Percentiles rank a stretch among this genome's conserved stretches.
phyloP scores from a whole-genome alignment of 1,140 invertebrate species.

The Cydia pomonella region DNA sequence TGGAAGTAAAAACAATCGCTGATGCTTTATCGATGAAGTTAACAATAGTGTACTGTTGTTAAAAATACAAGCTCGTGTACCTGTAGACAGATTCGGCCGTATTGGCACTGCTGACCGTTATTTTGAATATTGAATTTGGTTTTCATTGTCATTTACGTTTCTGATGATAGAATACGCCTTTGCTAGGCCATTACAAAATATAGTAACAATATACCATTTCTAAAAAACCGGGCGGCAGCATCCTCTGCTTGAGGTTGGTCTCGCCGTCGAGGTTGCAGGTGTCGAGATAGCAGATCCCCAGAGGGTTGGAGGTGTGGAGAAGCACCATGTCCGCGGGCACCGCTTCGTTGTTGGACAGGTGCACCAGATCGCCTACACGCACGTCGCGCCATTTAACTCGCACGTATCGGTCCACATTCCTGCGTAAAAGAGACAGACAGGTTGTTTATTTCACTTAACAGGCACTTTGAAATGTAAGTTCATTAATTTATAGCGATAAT shows the following conservation, averaged over 20 bases:
- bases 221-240: conserved; percentile 88
- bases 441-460: not conserved
- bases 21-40: too few relatives aligned
- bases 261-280: conserved; percentile 99
- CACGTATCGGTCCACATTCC: conserved; percentile 91
- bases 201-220: too few relatives aligned
- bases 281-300: conserved; percentile 98
- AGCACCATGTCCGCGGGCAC: conserved; percentile 98
- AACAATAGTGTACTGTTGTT: too few relatives aligned
- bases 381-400: conserved; percentile 95
- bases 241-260: conserved; percentile 98
- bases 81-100: too few relatives aligned
- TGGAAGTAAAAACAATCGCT: too few relatives aligned
- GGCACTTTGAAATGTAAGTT: not conserved
- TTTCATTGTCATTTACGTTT: too few relatives aligned
- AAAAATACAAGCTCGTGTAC: too few relatives aligned
- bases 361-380: conserved; percentile 96
- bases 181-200: too few relatives aligned
- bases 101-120: too few relatives aligned
- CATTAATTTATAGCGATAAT: not conserved
- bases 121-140: too few relatives aligned
- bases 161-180: too few relatives aligned
- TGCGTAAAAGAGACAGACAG: conserved; percentile 77
- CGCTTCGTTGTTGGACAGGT: conserved; percentile 97
- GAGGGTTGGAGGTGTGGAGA: conserved; percentile 93